Evolutionary conservation across 1,140 invertebrate genomes (phyloP).

Genomic region (Lepidurus packardi): DNA sequence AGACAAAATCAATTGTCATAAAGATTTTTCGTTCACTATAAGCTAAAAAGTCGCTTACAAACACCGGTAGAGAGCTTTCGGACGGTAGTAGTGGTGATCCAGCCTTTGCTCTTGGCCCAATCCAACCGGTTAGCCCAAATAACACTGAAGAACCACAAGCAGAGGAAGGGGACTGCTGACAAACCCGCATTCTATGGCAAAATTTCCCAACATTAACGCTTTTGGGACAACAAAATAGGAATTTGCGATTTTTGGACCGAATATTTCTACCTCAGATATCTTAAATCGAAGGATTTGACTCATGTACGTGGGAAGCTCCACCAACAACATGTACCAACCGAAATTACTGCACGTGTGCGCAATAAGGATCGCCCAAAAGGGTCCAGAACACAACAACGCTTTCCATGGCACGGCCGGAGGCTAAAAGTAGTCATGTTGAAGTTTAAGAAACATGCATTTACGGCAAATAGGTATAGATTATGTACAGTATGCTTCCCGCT

Average conservation of each 20-base stretch:
- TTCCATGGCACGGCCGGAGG: constrained; percentile 70
- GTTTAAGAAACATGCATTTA: neutral
- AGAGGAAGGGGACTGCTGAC: constrained; percentile 40
- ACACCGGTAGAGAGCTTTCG: constrained; percentile 39
- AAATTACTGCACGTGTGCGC: constrained; percentile 88
- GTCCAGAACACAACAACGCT: constrained; percentile 65
- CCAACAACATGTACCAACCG: constrained; percentile 89
- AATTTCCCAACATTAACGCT: neutral
- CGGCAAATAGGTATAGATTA: neutral
- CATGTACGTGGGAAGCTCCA: constrained; percentile 90
- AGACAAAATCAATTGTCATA: constrained; percentile 35
- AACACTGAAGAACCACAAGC: constrained; percentile 41
- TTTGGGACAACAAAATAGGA: neutral
- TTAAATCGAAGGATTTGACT: constrained; percentile 79
- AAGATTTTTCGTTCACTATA: neutral
- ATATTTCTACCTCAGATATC: constrained; percentile 66
- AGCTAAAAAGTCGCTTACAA: constrained; percentile 27
- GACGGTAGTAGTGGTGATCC: constrained; percentile 39
- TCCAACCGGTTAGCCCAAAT: constrained; percentile 39
- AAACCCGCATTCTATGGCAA: constrained; percentile 38
- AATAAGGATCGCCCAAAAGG: constrained; percentile 87
- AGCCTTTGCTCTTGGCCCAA: constrained; percentile 36
- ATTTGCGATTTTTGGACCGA: neutral
- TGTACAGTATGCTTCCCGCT: neutral
- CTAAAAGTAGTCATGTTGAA: constrained; percentile 44